phyloP scores from a whole-genome alignment of 2,888 invertebrate genomes.

The Alloscopus bannaensis region DNA sequence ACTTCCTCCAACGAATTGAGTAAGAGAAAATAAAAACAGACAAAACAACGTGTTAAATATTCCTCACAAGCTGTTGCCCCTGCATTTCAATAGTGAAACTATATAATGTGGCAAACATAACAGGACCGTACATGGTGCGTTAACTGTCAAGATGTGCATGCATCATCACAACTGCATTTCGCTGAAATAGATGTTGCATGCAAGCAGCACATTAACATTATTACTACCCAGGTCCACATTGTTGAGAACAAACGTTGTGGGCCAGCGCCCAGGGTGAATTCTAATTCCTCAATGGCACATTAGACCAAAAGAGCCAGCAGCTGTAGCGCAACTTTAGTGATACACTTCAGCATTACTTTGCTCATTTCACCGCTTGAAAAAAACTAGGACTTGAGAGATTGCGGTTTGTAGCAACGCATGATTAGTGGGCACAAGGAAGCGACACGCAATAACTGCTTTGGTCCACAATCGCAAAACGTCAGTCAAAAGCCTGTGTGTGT shows the following conservation, averaged over 20 bases:
- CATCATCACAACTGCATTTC: too few relatives aligned
- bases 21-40: too few relatives aligned
- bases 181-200: too few relatives aligned
- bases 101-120: too few relatives aligned
- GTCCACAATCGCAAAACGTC: background rate
- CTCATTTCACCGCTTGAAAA: background rate
- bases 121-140: too few relatives aligned
- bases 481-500: too few relatives aligned
- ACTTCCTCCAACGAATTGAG: too few relatives aligned
- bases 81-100: too few relatives aligned
- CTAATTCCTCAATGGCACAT: background rate
- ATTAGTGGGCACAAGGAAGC: slow-evolving; percentile 8
- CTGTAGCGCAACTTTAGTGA: background rate
- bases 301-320: background rate
- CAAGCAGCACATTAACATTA: too few relatives aligned
- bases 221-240: background rate
- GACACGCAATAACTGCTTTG: background rate
- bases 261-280: background rate
- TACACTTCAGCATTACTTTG: background rate
- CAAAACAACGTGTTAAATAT: too few relatives aligned
- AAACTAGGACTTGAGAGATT: slow-evolving; percentile 13
- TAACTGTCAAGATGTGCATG: too few relatives aligned
- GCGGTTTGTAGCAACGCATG: background rate
- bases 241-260: background rate
- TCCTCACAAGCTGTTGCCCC: too few relatives aligned